Conservation (phyloP, 2,888 invertebrate genomes). For the Portevinia maculata region DNA sequence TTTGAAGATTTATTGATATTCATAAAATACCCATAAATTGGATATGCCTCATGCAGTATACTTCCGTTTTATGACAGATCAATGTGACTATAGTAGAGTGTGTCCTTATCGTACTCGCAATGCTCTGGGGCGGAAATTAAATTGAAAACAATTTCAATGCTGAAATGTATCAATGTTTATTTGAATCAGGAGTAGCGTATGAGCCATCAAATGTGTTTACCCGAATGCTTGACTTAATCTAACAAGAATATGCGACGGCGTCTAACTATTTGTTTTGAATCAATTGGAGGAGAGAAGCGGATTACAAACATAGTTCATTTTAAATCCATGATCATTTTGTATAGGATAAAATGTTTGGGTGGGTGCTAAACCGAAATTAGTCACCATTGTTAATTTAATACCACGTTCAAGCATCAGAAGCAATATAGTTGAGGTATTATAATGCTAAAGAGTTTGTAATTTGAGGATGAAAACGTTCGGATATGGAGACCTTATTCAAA, state of each 20-base stretch:
- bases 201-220: not conserved
- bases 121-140: slow-evolving; percentile 31
- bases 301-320: not conserved
- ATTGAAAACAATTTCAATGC: too few relatives aligned
- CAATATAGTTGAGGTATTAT: too few relatives aligned
- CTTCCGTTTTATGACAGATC: slow-evolving; percentile 4
- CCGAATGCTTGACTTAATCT: not conserved
- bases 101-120: not conserved
- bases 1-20: slow-evolving; percentile 40
- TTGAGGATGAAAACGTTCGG: too few relatives aligned
- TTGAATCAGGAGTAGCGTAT: not conserved
- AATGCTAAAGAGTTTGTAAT: too few relatives aligned
- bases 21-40: slow-evolving; percentile 30
- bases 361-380: too few relatives aligned
- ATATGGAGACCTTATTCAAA: too few relatives aligned
- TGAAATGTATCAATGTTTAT: not conserved
- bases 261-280: not conserved
- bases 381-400: too few relatives aligned
- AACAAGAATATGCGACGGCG: not conserved
- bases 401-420: too few relatives aligned
- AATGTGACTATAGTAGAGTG: not conserved
- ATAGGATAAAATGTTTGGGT: not conserved
- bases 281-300: not conserved
- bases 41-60: not conserved
- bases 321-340: not conserved